A percentile compares a stretch with the other conserved stretches of the same genome.
These are phyloP conservation scores for Alsophila aescularia DNA, from an alignment of 2,888 invertebrate genomes.

Conservation along the genomic window DNA sequence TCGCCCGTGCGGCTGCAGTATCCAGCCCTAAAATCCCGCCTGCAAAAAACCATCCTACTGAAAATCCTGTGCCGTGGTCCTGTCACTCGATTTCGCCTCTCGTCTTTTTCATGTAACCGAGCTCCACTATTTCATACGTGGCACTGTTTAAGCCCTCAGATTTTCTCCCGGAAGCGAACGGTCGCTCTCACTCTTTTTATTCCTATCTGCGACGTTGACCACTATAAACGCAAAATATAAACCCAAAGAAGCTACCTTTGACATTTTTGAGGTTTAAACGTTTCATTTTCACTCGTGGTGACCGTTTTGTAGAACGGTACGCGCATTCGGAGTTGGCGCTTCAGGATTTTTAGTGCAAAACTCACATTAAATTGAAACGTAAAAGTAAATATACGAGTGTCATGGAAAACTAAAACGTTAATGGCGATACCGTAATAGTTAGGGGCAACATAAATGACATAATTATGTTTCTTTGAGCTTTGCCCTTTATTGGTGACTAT, in stretches of 20 bases:
- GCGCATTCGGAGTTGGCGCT: conserved; percentile 56
- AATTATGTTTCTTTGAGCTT: not conserved
- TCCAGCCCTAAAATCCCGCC: conserved; percentile 71
- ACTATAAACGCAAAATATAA: conserved; percentile 84
- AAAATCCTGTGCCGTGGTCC: conserved; percentile 79
- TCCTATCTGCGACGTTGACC: conserved; percentile 75
- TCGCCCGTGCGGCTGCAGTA: conserved; percentile 66
- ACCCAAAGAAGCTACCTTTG: conserved; percentile 81
- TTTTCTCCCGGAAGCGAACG: conserved; percentile 79
- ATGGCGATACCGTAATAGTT: conserved; percentile 1
- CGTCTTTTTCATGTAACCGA: conserved; percentile 85
- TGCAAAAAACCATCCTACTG: conserved; percentile 78
- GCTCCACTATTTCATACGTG: conserved; percentile 82
- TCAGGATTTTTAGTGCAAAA: conserved; percentile 44
- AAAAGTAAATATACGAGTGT: conserved; percentile 2
- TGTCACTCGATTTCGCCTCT: conserved; percentile 83
- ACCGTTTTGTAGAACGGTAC: conserved; percentile 65
- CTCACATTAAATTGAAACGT: conserved; percentile 20
- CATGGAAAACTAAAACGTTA: conserved; percentile 9
- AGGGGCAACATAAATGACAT: not conserved
- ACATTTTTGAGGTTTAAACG: conserved; percentile 80
- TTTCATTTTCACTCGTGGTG: conserved; percentile 71
- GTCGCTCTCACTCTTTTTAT: conserved; percentile 72
- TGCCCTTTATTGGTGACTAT: conserved; percentile 9
- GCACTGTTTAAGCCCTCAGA: conserved; percentile 84